Percentiles rank a stretch among this genome's conserved stretches.
These are phyloP conservation scores for Carterocephalus palaemon DNA, from an alignment of 2,888 invertebrate genomes.

Conservation along the genomic window DNA sequence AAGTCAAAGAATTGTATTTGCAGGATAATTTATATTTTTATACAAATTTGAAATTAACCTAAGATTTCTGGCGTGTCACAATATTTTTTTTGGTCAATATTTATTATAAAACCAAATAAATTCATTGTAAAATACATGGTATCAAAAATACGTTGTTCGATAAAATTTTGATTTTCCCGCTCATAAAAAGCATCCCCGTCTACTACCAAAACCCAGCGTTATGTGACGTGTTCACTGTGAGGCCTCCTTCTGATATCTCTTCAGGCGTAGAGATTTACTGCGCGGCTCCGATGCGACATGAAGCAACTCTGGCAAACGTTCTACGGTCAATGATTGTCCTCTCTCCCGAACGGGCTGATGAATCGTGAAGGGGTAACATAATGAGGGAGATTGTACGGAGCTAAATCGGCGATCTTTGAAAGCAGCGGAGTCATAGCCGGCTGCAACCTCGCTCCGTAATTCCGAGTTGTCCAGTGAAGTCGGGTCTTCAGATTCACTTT, in stretches of 20 bases:
- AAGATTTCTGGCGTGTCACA: too few species aligned
- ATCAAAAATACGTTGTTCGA: slow-evolving; percentile 19
- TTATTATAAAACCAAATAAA: not conserved
- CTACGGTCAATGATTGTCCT: slow-evolving; percentile 60
- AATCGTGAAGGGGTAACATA: slow-evolving; percentile 37
- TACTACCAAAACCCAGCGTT: not conserved
- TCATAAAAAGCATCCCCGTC: not conserved
- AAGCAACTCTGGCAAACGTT: slow-evolving; percentile 50
- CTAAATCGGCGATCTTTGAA: slow-evolving; percentile 47
- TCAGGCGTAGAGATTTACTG: slow-evolving; percentile 67
- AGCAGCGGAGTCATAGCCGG: slow-evolving; percentile 41
- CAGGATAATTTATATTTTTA: too few species aligned
- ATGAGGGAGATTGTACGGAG: slow-evolving; percentile 42
- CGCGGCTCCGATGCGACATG: slow-evolving; percentile 52
- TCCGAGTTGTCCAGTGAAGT: slow-evolving; percentile 52
- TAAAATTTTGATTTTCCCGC: slow-evolving; percentile 10
- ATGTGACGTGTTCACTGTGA: slow-evolving; percentile 11
- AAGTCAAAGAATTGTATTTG: too few species aligned
- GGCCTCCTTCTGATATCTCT: slow-evolving; percentile 43
- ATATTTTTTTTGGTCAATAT: not conserved
- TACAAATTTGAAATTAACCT: too few species aligned
- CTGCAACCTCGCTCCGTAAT: slow-evolving; percentile 47
- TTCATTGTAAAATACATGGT: slow-evolving; percentile 18
- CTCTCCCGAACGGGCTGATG: slow-evolving; percentile 49
- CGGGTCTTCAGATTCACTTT: slow-evolving; percentile 49